Evolutionary conservation across 2,888 invertebrate species (phyloP).

Genomic region (Noctua janthina): DNA sequence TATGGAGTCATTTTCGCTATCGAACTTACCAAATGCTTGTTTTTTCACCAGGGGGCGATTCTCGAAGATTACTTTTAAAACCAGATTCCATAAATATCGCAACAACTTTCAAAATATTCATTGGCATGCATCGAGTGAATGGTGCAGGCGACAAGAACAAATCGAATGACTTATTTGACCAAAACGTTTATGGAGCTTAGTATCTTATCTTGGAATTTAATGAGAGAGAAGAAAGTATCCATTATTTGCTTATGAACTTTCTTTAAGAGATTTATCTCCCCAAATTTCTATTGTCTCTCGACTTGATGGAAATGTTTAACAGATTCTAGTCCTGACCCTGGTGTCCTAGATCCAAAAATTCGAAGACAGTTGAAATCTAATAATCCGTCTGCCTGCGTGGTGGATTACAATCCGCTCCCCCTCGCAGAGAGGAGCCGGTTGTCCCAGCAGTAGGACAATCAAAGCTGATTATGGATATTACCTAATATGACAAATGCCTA

Average conservation of each 20-base stretch:
- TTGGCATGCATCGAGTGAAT: neutral
- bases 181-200: neutral
- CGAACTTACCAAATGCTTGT: neutral
- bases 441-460: neutral
- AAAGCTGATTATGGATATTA: neutral
- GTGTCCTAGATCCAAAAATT: neutral
- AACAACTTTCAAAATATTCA: neutral
- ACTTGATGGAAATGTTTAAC: neutral
- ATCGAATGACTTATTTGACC: neutral
- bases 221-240: neutral
- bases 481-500: neutral
- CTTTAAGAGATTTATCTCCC: neutral
- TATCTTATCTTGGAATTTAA: neutral
- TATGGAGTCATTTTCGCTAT: constrained; percentile 7
- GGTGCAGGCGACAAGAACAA: neutral
- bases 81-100: neutral
- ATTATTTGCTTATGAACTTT: neutral
- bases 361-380: neutral
- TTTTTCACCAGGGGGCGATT: neutral
- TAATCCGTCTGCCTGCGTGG: neutral
- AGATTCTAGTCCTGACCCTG: neutral
- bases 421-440: neutral
- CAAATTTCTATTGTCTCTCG: too few relatives aligned
- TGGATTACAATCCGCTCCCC: neutral
- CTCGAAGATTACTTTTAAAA: too few relatives aligned